phyloP scores from a whole-genome alignment of 2,797 vertebrate genomes.

The Melanotaenia pygmaea region DNA sequence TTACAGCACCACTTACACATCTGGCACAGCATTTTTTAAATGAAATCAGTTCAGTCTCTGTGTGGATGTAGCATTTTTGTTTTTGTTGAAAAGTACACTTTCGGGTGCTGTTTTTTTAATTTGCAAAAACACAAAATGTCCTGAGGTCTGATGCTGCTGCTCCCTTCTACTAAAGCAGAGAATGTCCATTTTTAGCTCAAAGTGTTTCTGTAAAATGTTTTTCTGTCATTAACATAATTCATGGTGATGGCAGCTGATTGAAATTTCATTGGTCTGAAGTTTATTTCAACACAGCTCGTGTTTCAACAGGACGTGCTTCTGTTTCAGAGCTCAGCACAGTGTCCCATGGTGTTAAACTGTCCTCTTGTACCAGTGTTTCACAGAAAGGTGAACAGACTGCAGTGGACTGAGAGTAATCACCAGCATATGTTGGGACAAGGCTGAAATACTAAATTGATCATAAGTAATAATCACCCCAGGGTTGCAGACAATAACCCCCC shows the following conservation, averaged over 20 bases:
- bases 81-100: too few species aligned
- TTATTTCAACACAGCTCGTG: too few species aligned
- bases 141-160: neutral
- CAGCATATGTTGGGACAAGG: slow-evolving; percentile 40
- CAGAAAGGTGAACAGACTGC: slow-evolving; percentile 31
- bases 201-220: neutral
- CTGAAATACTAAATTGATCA: slow-evolving; percentile 73
- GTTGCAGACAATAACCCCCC: slow-evolving; percentile 76
- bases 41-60: too few species aligned
- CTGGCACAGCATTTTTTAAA: too few species aligned
- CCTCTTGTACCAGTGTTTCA: slow-evolving; percentile 10
- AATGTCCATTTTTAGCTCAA: too few species aligned
- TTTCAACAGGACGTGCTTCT: too few species aligned
- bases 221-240: neutral
- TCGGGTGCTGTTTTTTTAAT: too few species aligned
- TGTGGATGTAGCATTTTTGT: too few species aligned
- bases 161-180: neutral
- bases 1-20: too few species aligned
- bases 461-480: slow-evolving; percentile 77
- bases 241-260: neutral
- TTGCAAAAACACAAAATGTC: too few species aligned
- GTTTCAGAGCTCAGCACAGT: neutral
- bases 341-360: neutral
- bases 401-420: slow-evolving; percentile 57
- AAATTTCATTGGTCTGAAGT: neutral